Base-by-base conservation (phyloP, 2,797 vertebrate species). In the Hydrocynus forskahlii region DNA sequence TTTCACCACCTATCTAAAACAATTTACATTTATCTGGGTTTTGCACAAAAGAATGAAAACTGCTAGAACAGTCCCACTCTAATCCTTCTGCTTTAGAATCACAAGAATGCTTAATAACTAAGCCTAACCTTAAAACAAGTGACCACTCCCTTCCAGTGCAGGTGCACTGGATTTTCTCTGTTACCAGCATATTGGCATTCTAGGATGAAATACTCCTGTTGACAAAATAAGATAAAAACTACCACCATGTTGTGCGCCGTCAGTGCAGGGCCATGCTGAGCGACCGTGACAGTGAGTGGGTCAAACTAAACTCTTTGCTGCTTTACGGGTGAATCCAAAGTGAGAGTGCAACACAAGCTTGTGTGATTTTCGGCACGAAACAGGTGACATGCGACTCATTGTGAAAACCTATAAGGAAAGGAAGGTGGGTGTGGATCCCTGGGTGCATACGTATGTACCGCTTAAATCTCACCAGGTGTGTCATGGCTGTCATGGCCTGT, bases 201-300 rank as follows among this genome's bases (percentile, higher is more conserved):
- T 29, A 21, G 0, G 9, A 68, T 40, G 5, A 10, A 19, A 16
- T 67, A 43, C 40, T 43, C 63, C 35, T 40, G 6, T 43, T 19
- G 7, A 40, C 10, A 66, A 52, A 52, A 13, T 10, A 52, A 52
- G 12, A 59, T 40, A 72, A 25, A 35, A 9, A 62, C 75, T 71
- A 75, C 79, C 83, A 82, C 76, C 78, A 75, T 84, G 83, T 81
- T 40, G 62, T 76, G 75, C 35, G 62, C 66, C 45, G 55, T 73
- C 29, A 76, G 86, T 81, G 83, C 83, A 76, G 79, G 67, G 79
- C 73, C 86, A 85, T 83, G 86, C 83, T 71, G n/a, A 48, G 83
- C 82, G 83, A 67, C 67, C 19, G 19, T 63, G 73, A 55, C 45
- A 1, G 81, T 75, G 81, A n/a, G 13, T 9, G 0, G 43, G 67